Evolutionary conservation across 2,113 vertebrate species (phyloP).

Genomic region (Ahaetulla prasina): DNA sequence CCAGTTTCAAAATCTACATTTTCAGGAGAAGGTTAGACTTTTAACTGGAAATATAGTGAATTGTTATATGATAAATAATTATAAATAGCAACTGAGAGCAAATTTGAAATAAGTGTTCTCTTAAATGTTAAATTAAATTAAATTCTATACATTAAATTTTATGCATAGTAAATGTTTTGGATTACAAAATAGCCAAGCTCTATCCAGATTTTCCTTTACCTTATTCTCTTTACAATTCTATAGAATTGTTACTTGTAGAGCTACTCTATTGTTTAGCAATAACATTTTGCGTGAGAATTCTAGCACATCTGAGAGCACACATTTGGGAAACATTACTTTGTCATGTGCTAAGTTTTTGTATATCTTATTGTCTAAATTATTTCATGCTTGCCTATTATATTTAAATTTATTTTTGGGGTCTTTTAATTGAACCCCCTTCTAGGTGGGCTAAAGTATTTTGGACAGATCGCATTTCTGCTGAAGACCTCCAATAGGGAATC

Average conservation of each 20-base stretch:
- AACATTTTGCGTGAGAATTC: not conserved
- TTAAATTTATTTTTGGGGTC: not conserved
- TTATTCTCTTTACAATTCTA: not conserved
- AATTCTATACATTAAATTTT: constrained; percentile 6
- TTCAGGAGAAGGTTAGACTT: constrained; percentile 86
- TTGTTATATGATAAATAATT: not conserved
- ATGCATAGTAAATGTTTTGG: not conserved
- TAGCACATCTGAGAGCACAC: not conserved
- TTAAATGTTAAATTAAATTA: not conserved
- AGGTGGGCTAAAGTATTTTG: not conserved
- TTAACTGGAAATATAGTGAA: not conserved
- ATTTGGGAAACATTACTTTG: not conserved
- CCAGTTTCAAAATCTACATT: constrained; percentile 80
- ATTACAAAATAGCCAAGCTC: not conserved
- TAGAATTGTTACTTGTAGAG: not conserved
- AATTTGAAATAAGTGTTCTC: not conserved
- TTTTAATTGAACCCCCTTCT: not conserved
- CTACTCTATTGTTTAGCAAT: not conserved
- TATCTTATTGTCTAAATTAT: not conserved
- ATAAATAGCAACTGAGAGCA: not conserved
- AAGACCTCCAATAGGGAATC: not conserved
- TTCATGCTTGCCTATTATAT: not conserved
- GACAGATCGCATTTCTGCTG: not conserved
- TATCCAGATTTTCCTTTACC: not conserved
- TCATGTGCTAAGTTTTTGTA: not conserved